Evolutionary conservation across 2,113 vertebrate species (phyloP), one percentile per base, ranked within the genome.

Genomic region (cat (Felis catus)): DNA sequence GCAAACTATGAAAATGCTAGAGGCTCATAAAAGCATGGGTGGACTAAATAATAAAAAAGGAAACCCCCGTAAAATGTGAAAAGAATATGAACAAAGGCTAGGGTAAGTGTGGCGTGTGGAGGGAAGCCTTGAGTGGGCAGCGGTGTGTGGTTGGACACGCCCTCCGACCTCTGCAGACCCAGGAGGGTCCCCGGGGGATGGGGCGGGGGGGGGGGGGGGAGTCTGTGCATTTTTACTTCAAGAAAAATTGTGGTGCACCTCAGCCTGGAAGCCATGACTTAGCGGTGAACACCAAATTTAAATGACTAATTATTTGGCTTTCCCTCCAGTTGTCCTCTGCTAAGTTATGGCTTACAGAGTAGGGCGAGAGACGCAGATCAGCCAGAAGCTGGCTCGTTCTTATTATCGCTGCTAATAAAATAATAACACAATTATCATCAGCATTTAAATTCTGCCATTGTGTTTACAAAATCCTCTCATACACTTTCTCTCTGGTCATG

Each of bases 391-490:
- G 21, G 81, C 19, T 53, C 7, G 2, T 68, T 71, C 81, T 90
- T 53, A 45, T 33, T 80, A 55, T 33, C 53, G 25, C n/a, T 41
- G 63, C 80, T 91, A 36, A 94, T 74, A 83, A 95, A 96, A 48
- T 39, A 76, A 41, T 74, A 89, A 18, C 55, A 66, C 5, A 23
- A n/a, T 83, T 78, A 19, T 74, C 21, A 13, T 66, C 86, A 36
- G 2, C 96, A 65, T 85, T 87, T 33, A 21, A 16, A 39, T 9
- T 15, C 58, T 79, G 36, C 78, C 86, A 19, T 27, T 19, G 4
- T 73, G 53, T 61, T 48, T 12, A 83, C 65, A 76, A 51, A 48
- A 66, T 7, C 16, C 45, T 65, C 86, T 66, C 19, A 0, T 21
- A 76, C 29, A 33, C 53, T 19, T n/a, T 39, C 82, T 92, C 86